These are phyloP conservation scores for Andrena trimmerana DNA, from an alignment of 2,888 invertebrate genomes.

Conservation along the genomic window DNA sequence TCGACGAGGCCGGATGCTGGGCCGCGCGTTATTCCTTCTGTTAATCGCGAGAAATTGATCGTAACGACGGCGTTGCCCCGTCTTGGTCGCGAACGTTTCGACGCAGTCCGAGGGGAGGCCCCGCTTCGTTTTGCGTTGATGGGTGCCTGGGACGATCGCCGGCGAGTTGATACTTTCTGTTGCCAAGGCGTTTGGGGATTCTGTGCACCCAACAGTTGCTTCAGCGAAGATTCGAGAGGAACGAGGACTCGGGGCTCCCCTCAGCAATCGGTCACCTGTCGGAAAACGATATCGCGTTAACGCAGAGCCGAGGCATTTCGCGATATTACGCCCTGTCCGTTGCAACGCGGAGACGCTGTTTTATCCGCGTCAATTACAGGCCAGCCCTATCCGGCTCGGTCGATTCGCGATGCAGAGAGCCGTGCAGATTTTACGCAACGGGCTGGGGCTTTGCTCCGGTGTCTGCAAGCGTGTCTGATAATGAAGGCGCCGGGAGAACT, in stretches of 20 bases:
- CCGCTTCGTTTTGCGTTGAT: not conserved
- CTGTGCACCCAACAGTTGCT: not conserved
- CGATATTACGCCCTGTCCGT: conserved; percentile 22
- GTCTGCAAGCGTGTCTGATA: too few species aligned
- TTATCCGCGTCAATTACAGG: conserved; percentile 36
- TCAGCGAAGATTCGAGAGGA: not conserved
- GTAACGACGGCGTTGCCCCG: not conserved
- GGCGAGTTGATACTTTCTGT: not conserved
- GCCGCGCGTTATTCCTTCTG: conserved; percentile 12
- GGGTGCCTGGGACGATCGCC: not conserved
- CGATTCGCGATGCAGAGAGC: conserved; percentile 9
- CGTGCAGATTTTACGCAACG: conserved; percentile 5
- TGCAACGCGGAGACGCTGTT: conserved; percentile 16
- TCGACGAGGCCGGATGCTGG: conserved; percentile 17
- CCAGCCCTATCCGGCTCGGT: conserved; percentile 9
- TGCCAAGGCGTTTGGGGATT: not conserved
- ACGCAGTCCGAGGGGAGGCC: not conserved
- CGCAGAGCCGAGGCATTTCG: not conserved
- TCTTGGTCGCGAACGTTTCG: not conserved
- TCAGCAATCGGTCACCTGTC: conserved; percentile 31
- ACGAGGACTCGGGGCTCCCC: conserved; percentile 1
- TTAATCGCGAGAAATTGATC: conserved; percentile 39
- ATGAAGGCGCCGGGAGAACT: too few species aligned
- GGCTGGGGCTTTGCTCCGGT: not conserved
- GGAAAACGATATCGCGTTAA: conserved; percentile 32